Evolutionary conservation across 2,113 vertebrate species (phyloP).

Genomic region (Otocyon megalotis): DNA sequence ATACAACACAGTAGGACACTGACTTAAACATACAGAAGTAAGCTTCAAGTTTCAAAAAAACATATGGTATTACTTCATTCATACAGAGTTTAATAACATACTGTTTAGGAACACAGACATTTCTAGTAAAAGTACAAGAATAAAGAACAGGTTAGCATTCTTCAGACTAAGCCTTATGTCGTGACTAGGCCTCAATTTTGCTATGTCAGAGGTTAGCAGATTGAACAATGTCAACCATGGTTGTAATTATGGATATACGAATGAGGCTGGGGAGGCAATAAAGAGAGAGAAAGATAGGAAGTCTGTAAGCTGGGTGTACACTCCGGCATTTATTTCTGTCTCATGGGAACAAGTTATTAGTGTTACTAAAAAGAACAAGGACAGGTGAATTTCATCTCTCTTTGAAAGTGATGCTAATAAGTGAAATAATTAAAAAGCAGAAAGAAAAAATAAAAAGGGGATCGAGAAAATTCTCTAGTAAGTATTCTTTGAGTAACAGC

Average conservation of each 20-base stretch:
- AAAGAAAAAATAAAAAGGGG: not conserved
- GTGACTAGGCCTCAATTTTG: not conserved
- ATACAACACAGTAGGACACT: not conserved
- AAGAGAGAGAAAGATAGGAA: not conserved
- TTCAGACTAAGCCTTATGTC: not conserved
- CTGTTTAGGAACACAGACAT: not conserved
- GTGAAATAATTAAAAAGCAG: conserved; percentile 27
- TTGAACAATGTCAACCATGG: not conserved
- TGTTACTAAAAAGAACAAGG: not conserved
- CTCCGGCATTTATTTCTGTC: not conserved
- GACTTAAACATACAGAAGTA: not conserved
- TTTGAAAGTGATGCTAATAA: not conserved
- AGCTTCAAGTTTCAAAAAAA: not conserved
- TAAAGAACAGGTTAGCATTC: not conserved
- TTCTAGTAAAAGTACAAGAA: not conserved
- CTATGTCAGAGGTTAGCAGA: not conserved
- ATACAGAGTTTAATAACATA: not conserved
- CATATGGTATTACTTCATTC: not conserved
- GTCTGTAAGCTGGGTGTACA: not conserved
- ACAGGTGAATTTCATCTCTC: not conserved
- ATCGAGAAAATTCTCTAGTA: not conserved
- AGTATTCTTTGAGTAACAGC: not conserved
- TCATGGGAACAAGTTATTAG: not conserved
- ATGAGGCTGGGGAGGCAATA: not conserved
- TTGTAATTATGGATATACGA: not conserved